Evolutionary conservation across 2,888 invertebrate genomes (phyloP).

Genomic region (Trichacis sp.): DNA sequence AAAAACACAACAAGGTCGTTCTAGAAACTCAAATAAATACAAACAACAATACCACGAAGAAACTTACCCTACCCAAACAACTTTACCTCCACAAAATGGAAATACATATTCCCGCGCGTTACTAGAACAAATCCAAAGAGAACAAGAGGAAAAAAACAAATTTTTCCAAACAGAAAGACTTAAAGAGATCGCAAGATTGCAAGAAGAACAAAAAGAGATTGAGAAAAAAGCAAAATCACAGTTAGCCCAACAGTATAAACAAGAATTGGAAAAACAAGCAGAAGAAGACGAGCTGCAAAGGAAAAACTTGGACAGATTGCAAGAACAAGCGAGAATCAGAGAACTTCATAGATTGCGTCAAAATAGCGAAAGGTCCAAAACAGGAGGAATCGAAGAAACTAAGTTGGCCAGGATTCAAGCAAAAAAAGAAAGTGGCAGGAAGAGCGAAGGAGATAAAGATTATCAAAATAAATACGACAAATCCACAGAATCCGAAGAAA

Average conservation of each 20-base stretch:
- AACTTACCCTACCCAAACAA: constrained; percentile 11
- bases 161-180: constrained; percentile 57
- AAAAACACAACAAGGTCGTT: constrained; percentile 53
- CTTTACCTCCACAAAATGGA: constrained; percentile 35
- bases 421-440: constrained; percentile 49
- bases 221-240: constrained; percentile 56
- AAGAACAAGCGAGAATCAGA: constrained; percentile 56
- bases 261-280: constrained; percentile 55
- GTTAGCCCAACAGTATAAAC: constrained; percentile 49
- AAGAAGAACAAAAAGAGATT: constrained; percentile 58
- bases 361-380: constrained; percentile 55
- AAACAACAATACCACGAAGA: constrained; percentile 46
- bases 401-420: constrained; percentile 50
- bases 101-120: constrained; percentile 57
- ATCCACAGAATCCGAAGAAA: constrained; percentile 50
- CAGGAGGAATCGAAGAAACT: constrained; percentile 54
- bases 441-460: constrained; percentile 20
- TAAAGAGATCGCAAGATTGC: constrained; percentile 57
- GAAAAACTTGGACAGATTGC: constrained; percentile 58
- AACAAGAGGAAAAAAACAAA: constrained; percentile 58
- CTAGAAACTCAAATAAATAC: constrained; percentile 51
- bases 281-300: constrained; percentile 57
- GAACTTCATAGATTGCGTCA: constrained; percentile 60
- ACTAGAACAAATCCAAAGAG: constrained; percentile 59
- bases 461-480: constrained; percentile 50